Evolutionary conservation across 2,113 vertebrate species (phyloP).

Genomic region (Anarhynchus alexandrinus): DNA sequence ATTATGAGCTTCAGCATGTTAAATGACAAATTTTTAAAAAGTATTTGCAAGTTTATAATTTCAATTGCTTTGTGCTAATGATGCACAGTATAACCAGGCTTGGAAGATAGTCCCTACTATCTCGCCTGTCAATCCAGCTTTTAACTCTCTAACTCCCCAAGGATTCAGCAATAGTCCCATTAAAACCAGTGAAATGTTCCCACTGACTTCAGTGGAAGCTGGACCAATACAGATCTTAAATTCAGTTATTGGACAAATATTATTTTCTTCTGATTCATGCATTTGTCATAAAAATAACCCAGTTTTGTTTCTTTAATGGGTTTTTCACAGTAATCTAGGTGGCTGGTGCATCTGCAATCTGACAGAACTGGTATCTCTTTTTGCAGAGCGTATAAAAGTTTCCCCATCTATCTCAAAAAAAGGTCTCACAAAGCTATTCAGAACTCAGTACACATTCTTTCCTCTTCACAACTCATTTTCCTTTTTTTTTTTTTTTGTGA

Average conservation of each 20-base stretch:
- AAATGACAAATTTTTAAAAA: background rate
- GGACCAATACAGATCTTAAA: background rate
- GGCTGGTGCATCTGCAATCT: slow-evolving; percentile 12
- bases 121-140: background rate
- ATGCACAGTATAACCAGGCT: background rate
- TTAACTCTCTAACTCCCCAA: background rate
- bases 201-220: background rate
- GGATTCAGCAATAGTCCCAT: background rate
- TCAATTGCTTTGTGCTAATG: background rate
- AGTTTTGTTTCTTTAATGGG: slow-evolving; percentile 38
- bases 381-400: background rate
- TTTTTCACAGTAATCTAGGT: slow-evolving; percentile 24
- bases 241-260: background rate
- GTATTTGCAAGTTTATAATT: background rate
- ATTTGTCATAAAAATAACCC: slow-evolving; percentile 37
- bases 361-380: slow-evolving; percentile 40
- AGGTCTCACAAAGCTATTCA: slow-evolving; percentile 49
- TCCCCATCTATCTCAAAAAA: slow-evolving; percentile 6
- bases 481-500: slow-evolving; percentile 44
- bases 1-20: background rate
- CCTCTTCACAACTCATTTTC: slow-evolving; percentile 57
- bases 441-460: slow-evolving; percentile 38
- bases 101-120: background rate
- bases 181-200: background rate
- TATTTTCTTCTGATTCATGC: background rate